A percentile compares a stretch with the other conserved stretches of the same genome.
These are phyloP conservation scores for Mythimna vitellina DNA, from an alignment of 2,888 invertebrate species.

Conservation along the genomic window DNA sequence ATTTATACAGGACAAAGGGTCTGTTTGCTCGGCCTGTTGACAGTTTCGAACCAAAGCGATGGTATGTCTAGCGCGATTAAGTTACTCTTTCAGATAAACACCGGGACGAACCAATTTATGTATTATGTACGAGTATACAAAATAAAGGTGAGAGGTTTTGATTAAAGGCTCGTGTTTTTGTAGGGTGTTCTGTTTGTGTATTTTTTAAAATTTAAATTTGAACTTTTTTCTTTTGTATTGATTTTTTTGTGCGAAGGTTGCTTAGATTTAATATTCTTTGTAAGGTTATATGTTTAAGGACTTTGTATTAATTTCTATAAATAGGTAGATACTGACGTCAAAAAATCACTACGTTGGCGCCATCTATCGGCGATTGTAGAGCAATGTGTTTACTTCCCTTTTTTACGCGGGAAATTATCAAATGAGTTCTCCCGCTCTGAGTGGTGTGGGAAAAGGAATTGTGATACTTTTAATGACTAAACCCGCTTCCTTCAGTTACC, in stretches of 20 bases:
- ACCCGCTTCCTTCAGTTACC: no score
- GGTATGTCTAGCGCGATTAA: slow-evolving; percentile 47
- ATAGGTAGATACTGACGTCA: background rate
- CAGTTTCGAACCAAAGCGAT: slow-evolving; percentile 55
- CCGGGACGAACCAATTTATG: slow-evolving; percentile 26
- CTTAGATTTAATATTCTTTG: background rate
- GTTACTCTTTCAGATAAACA: slow-evolving; percentile 49
- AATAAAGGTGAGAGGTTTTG: slow-evolving; percentile 18
- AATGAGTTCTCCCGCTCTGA: no score
- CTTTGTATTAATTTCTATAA: background rate
- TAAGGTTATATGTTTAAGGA: background rate
- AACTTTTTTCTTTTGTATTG: background rate
- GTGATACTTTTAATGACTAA: no score
- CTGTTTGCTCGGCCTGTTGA: slow-evolving; percentile 60
- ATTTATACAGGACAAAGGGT: slow-evolving; percentile 67
- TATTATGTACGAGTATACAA: slow-evolving; percentile 25
- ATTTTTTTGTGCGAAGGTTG: background rate
- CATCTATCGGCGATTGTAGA: background rate
- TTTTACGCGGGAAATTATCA: no score
- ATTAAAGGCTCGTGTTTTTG: slow-evolving; percentile 31
- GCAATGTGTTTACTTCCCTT: background rate
- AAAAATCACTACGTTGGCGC: no score
- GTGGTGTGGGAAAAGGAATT: no score
- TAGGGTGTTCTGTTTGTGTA: slow-evolving; percentile 19
- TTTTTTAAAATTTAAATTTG: slow-evolving; percentile 7